These are phyloP conservation scores for Patella ulyssiponensis DNA, from an alignment of 2,888 invertebrate species.

Conservation along the genomic window DNA sequence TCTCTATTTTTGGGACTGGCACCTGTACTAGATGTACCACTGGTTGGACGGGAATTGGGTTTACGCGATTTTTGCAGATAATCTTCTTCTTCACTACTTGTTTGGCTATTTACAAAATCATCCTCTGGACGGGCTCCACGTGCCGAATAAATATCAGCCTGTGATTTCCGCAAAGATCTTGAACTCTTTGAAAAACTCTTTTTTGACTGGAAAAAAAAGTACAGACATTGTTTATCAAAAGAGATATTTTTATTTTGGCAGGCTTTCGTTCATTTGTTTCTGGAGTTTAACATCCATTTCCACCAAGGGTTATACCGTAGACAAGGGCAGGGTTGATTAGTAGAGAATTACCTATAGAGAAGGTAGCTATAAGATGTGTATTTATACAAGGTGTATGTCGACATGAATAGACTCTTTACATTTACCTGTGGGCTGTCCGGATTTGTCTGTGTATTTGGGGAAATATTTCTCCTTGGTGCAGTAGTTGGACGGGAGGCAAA, in stretches of 20 bases:
- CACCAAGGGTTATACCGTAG: too few species aligned
- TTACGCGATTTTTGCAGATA: slow-evolving; percentile 35
- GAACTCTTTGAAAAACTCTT: not conserved
- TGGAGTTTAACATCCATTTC: too few species aligned
- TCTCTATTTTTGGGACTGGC: slow-evolving; percentile 29
- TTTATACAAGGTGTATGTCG: too few species aligned
- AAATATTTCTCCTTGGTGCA: slow-evolving; percentile 55
- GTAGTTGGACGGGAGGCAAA: slow-evolving; percentile 64
- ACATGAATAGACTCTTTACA: not conserved
- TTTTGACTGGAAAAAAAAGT: too few species aligned
- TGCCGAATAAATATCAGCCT: slow-evolving; percentile 22
- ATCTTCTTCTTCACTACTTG: slow-evolving; percentile 54
- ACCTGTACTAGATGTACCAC: slow-evolving; percentile 46
- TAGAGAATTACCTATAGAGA: too few species aligned
- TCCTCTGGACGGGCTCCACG: slow-evolving; percentile 62
- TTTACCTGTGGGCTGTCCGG: slow-evolving; percentile 2
- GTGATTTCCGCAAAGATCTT: not conserved
- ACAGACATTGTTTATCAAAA: too few species aligned
- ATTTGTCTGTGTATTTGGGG: slow-evolving; percentile 37
- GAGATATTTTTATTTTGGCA: too few species aligned
- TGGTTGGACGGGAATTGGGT: slow-evolving; percentile 49
- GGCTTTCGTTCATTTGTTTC: too few species aligned
- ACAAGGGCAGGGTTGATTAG: too few species aligned
- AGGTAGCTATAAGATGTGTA: too few species aligned
- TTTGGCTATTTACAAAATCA: slow-evolving; percentile 56